Conservation (phyloP, 1,140 invertebrate genomes). For the Himalopsyche phryganea region DNA sequence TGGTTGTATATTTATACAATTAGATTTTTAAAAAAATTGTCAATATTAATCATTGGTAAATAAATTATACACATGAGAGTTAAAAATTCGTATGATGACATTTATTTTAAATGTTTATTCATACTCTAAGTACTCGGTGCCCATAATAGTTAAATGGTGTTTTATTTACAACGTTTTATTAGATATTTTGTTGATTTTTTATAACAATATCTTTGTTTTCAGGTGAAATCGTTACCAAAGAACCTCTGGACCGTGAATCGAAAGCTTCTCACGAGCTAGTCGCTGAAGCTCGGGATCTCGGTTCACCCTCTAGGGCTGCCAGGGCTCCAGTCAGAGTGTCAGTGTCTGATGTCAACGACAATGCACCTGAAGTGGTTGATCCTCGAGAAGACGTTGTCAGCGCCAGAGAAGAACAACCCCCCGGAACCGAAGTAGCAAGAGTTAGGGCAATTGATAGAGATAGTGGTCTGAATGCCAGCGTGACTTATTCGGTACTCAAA, state of each 20-base stretch:
- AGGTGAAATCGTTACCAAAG: slow-evolving; percentile 83
- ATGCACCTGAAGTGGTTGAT: slow-evolving; percentile 82
- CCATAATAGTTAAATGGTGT: too few relatives aligned
- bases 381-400: slow-evolving; percentile 83
- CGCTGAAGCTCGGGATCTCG: slow-evolving; percentile 82
- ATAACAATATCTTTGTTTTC: slow-evolving; percentile 24
- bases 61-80: too few relatives aligned
- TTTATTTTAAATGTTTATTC: too few relatives aligned
- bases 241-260: slow-evolving; percentile 78
- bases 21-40: too few relatives aligned
- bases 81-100: too few relatives aligned
- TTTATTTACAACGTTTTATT: too few relatives aligned
- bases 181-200: too few relatives aligned
- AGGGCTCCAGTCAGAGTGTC: slow-evolving; percentile 70
- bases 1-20: too few relatives aligned
- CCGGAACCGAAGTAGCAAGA: slow-evolving; percentile 77
- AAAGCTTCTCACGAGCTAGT: slow-evolving; percentile 75
- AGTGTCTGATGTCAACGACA: slow-evolving; percentile 87
- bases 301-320: slow-evolving; percentile 68
- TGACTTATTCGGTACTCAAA: slow-evolving; percentile 83
- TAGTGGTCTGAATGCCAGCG: slow-evolving; percentile 80
- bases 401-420: slow-evolving; percentile 82
- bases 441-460: slow-evolving; percentile 85
- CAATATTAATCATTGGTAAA: too few relatives aligned
- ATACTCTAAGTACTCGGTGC: too few relatives aligned